Evolutionary conservation across 2,888 invertebrate genomes (phyloP).

Genomic region (Folsomia candida): DNA sequence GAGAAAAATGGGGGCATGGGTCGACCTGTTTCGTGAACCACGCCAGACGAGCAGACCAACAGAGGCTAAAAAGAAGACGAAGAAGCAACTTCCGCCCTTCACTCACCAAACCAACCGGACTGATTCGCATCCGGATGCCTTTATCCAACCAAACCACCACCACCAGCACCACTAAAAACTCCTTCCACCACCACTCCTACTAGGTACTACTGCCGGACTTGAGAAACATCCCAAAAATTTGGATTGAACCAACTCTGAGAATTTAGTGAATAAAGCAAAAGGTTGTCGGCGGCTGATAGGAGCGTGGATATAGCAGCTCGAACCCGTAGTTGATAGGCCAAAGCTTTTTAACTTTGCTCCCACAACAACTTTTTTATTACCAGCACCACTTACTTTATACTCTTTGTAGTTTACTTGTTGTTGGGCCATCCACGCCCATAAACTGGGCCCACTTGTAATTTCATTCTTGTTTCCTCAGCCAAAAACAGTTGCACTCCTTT

Average conservation of each 20-base stretch:
- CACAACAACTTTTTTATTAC: neutral
- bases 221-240: neutral
- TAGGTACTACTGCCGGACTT: neutral
- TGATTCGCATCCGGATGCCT: neutral
- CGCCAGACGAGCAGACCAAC: neutral
- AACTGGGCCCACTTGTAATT: neutral
- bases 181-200: no score
- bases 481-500: neutral
- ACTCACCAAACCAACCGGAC: slow-evolving; percentile 5
- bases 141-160: neutral
- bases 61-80: neutral
- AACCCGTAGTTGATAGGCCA: neutral
- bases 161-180: no score
- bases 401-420: neutral
- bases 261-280: neutral
- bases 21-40: neutral
- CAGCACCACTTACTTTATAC: neutral
- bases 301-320: neutral
- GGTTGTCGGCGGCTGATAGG: neutral
- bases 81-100: slow-evolving; percentile 6
- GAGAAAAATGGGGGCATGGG: neutral
- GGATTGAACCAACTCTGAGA: neutral
- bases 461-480: neutral
- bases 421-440: neutral
- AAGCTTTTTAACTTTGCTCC: neutral